Conservation (phyloP, 1,140 invertebrate species). For the Anastrepha obliqua region DNA sequence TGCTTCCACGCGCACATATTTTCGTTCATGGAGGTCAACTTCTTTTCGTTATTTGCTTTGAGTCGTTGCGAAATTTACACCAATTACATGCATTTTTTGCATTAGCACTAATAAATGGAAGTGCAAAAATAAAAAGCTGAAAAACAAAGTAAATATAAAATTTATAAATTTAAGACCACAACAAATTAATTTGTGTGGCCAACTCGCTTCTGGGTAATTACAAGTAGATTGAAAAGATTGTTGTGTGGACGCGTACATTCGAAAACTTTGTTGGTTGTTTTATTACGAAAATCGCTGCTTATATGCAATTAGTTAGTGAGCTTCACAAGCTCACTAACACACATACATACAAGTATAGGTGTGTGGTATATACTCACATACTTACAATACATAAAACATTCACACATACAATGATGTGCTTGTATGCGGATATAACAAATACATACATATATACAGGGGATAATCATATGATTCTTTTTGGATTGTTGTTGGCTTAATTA, state of each 20-base stretch:
- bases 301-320: not conserved
- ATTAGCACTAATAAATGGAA: not conserved
- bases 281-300: slow-evolving; percentile 16
- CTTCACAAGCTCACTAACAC: not conserved
- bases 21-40: slow-evolving; percentile 31
- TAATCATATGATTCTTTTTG: slow-evolving; percentile 6
- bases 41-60: not conserved
- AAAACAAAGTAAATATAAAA: not conserved
- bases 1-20: slow-evolving; percentile 12
- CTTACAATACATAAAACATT: not conserved
- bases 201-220: slow-evolving; percentile 42
- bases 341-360: too few species aligned
- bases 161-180: slow-evolving; percentile 25
- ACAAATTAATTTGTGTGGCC: slow-evolving; percentile 31
- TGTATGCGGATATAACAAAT: not conserved
- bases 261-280: slow-evolving; percentile 24
- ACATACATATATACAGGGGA: not conserved
- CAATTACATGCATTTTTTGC: slow-evolving; percentile 38
- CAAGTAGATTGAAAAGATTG: slow-evolving; percentile 27
- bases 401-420: not conserved
- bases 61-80: slow-evolving; percentile 30
- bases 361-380: too few species aligned
- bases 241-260: not conserved
- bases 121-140: not conserved
- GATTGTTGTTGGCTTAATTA: slow-evolving; percentile 39